Conservation (phyloP, 2,797 vertebrate species). For the Macropus fuliginosus region DNA sequence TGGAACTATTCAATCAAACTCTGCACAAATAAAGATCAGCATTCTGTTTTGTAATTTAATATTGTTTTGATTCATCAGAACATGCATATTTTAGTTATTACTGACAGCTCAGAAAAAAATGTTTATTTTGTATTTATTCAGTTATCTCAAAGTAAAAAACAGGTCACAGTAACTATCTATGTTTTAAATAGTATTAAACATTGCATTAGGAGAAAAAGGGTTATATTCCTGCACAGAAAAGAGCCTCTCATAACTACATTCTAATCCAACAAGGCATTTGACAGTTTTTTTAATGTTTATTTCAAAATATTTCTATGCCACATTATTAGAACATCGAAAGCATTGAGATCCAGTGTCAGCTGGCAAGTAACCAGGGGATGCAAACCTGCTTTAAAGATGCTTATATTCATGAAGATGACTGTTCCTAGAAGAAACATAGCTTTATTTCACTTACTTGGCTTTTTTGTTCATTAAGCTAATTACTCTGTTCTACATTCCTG, state of each 20-base stretch:
- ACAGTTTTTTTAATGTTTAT: constrained; percentile 70
- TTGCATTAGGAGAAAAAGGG: constrained; percentile 40
- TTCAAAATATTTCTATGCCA: constrained; percentile 58
- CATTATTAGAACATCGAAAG: constrained; percentile 57
- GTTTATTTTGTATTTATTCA: constrained; percentile 67
- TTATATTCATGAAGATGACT: constrained; percentile 81
- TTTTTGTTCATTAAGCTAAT: constrained; percentile 91
- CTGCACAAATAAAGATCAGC: constrained; percentile 31
- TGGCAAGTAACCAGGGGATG: constrained; percentile 70
- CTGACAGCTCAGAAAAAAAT: constrained; percentile 68
- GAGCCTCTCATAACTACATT: constrained; percentile 36
- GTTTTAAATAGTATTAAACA: constrained; percentile 43
- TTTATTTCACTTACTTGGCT: constrained; percentile 82
- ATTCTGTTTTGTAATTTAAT: constrained; percentile 46
- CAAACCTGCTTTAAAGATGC: constrained; percentile 77
- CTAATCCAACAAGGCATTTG: constrained; percentile 47
- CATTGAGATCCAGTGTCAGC: constrained; percentile 83
- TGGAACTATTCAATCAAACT: constrained; percentile 48
- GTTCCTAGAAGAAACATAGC: constrained; percentile 79
- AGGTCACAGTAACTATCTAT: constrained; percentile 26
- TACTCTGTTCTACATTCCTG: constrained; percentile 85
- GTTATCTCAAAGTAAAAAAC: constrained; percentile 72
- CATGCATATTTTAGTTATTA: constrained; percentile 56
- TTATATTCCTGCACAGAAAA: not conserved
- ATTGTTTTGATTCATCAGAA: constrained; percentile 19